Evolutionary conservation across 1,140 invertebrate genomes (phyloP), one percentile per base, ranked within the genome.

Genomic region (Hylaeus volcanicus): DNA sequence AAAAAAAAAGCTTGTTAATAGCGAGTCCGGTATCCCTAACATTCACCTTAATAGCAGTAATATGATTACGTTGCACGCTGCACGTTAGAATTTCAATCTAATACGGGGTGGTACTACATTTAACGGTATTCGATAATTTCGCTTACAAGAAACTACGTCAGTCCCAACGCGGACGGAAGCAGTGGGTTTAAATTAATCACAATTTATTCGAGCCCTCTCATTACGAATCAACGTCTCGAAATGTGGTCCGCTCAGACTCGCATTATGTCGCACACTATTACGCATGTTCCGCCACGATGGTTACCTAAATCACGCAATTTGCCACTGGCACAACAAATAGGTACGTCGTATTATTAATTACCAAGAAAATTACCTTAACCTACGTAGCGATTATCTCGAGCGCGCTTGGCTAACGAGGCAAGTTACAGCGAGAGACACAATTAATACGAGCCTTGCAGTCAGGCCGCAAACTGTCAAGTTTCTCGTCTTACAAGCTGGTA

Each of bases 281-380:
- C 58, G 41, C 56, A 11, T 26, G 26, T 26, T 26, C 26, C 26
- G 26, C 9, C 48, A 41, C 56, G 12, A 11, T 12, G 48, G 5
- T 58, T 26, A 78, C 58, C 76, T 72, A 79, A 64, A 79, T 79
- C 76, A 72, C 76, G 69, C 53, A 79, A 79, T 73, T 79, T 61
- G 15, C 77, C 70, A 15, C n/a, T 14, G 60, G 56, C 70, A 56
- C 70, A 73, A 79, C 70, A 79, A 79, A 79, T 74, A 56, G 41
- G 60, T 60, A 73, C 51, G 26, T n/a, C 61, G 26, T 53, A 39
- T 73, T 65, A 79, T 79, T 79, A 79, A 79, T 79, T 79, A 74
- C 51, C 70, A 26, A 56, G 71, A 14, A 73, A 79, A 79, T 79
- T 79, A 70, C 60, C 70, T 65, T 79, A 74, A 74, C 70, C 70